phyloP scores from a whole-genome alignment of 2,797 vertebrate genomes.

The Oophaga sylvatica region DNA sequence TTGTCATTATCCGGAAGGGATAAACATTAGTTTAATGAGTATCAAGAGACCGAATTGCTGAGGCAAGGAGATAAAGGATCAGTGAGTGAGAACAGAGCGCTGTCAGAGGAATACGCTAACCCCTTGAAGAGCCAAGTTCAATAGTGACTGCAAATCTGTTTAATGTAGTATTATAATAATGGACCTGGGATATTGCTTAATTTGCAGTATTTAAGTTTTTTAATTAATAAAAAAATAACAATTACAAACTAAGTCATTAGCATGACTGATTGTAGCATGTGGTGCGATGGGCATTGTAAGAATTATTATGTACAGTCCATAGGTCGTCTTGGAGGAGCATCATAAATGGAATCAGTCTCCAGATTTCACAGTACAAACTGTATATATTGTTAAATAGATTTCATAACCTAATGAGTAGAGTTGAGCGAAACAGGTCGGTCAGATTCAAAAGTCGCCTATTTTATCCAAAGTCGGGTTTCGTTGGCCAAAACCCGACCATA shows the following conservation, averaged over 20 bases:
- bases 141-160: constrained; percentile 45
- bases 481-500: no score
- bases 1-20: constrained; percentile 54
- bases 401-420: no score
- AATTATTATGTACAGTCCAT: no score
- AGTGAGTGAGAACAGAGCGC: constrained; percentile 20
- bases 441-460: no score
- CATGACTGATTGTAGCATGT: not conserved
- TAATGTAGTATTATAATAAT: constrained; percentile 47
- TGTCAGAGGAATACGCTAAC: constrained; percentile 40
- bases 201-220: constrained; percentile 34
- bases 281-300: not conserved
- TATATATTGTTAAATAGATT: no score
- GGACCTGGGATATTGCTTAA: constrained; percentile 22
- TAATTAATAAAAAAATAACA: constrained; percentile 33
- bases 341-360: no score
- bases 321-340: not conserved
- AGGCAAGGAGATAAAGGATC: constrained; percentile 50
- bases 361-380: no score
- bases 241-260: not conserved
- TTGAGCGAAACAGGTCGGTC: no score
- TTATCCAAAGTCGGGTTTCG: no score
- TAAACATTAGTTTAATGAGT: constrained; percentile 50
- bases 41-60: constrained; percentile 52
- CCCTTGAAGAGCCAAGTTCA: constrained; percentile 43